Evolutionary conservation across 2,888 invertebrate genomes (phyloP), one percentile per base, ranked within the genome.

Genomic region (Torymus tubicola): DNA sequence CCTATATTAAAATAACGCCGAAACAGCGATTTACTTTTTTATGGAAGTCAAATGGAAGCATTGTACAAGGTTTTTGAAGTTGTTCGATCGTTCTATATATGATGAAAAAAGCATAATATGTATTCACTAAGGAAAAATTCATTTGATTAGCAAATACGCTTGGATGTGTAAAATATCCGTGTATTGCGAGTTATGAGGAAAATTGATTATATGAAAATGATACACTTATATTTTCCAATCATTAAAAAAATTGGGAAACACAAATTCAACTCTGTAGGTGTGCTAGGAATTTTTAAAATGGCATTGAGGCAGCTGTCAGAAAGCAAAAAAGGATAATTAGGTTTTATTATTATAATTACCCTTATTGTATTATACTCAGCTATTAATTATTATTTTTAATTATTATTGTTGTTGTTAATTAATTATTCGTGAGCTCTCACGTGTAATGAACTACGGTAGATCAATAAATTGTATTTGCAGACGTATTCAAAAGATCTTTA

Each of bases 271-370:
- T 90, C 90, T 90, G 90, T 90, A 89, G 88, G 87, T 86, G 83
- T 86, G 89, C 89, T 91, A 90, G 90, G 89, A 87, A 87, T 71
- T 87, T 84, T 86, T 86, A 84, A 82, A 78, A 87, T 88, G 86
- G 90, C 90, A 90, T 90, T 90, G 90, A 91, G 90, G 90, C 90
- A 91, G 90, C 90, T 91, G 90, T 91, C 90, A 87, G 85, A 87
- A 89, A 88, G 80, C 84, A 86, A 87, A 86, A 83, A 88, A 87
- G 83, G 86, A 89, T 85, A 88, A 90, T 89, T 89, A 89, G 86
- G 86, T 89, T 88, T 88, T 85, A 84, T 88, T 87, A 88, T 89
- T 89, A 87, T 85, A 88, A 88, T 87, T 89, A 88, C 84, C 86
- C 84, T 88, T 81, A 88, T 88, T 90, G 88, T 90, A 90, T 90